These are phyloP conservation scores for Dicyrtoma fusca DNA, from an alignment of 2,888 invertebrate genomes.

Conservation along the genomic window DNA sequence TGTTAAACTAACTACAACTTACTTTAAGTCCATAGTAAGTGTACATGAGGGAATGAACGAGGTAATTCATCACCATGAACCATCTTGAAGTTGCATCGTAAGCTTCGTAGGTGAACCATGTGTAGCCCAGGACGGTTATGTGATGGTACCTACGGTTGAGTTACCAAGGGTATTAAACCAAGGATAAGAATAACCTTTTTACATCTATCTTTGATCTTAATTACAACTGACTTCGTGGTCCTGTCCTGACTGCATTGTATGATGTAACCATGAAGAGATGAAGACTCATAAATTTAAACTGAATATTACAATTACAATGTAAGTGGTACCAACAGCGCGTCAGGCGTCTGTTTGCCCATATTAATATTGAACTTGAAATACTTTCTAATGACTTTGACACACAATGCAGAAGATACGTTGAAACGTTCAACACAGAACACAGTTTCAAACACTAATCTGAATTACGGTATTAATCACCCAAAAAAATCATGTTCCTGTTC, in stretches of 20 bases:
- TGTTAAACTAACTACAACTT: conserved; percentile 60
- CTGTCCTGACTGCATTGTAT: neutral
- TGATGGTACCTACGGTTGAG: conserved; percentile 72
- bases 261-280: neutral
- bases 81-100: conserved; percentile 88
- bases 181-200: conserved; percentile 4
- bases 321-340: conserved; percentile 3
- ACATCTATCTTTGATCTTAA: neutral
- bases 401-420: neutral
- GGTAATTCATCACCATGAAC: conserved; percentile 95
- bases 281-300: neutral
- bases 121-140: conserved; percentile 89
- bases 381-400: conserved; percentile 24
- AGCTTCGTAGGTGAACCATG: conserved; percentile 90
- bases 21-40: conserved; percentile 85
- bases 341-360: neutral
- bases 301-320: neutral
- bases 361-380: neutral
- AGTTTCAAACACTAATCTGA: too few species aligned
- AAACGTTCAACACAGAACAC: neutral
- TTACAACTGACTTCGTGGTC: too few species aligned
- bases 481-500: neutral
- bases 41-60: conserved; percentile 89
- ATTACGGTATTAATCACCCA: too few species aligned
- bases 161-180: conserved; percentile 32